A percentile compares a stretch with the other conserved stretches of the same genome.
Conservation (phyloP, 1,140 invertebrate species). For the Lordiphosa mommai region DNA sequence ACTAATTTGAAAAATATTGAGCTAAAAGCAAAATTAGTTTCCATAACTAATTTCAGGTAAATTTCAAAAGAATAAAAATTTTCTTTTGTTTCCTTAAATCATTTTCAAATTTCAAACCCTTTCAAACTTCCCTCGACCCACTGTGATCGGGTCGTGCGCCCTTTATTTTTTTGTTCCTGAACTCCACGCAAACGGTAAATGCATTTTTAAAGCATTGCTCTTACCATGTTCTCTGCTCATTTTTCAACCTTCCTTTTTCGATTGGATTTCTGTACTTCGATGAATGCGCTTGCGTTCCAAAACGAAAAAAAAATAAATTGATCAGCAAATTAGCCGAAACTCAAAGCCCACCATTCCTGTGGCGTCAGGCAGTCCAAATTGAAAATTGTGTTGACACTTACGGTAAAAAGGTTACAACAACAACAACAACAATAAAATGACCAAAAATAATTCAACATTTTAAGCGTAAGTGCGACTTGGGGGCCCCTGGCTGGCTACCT, state of each 20-base stretch:
- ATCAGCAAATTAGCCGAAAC: conserved; percentile 21
- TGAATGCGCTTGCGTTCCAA: conserved; percentile 18
- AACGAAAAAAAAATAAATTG: conserved; percentile 23
- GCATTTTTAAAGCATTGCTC: conserved; percentile 27
- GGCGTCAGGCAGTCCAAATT: conserved; percentile 60
- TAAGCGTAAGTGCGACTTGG: conserved; percentile 30
- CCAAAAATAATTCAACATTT: conserved; percentile 16
- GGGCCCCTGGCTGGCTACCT: background rate
- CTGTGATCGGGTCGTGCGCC: background rate
- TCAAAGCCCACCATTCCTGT: conserved; percentile 4
- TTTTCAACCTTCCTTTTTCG: conserved; percentile 56
- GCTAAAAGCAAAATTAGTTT: no score
- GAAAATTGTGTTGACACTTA: conserved; percentile 40
- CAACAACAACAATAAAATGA: conserved; percentile 25
- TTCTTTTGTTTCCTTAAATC: no score
- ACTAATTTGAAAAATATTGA: no score
- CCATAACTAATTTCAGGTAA: no score
- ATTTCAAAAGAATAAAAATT: background rate
- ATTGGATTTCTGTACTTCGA: conserved; percentile 33
- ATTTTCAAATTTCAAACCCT: background rate
- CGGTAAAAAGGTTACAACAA: background rate
- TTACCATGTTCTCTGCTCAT: conserved; percentile 41
- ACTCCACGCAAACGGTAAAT: conserved; percentile 27
- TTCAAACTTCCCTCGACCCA: background rate
- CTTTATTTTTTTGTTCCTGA: background rate